A percentile compares a stretch with the other conserved stretches of the same genome.
Conservation (phyloP, 2,797 vertebrate species). For the Spea hammondii region DNA sequence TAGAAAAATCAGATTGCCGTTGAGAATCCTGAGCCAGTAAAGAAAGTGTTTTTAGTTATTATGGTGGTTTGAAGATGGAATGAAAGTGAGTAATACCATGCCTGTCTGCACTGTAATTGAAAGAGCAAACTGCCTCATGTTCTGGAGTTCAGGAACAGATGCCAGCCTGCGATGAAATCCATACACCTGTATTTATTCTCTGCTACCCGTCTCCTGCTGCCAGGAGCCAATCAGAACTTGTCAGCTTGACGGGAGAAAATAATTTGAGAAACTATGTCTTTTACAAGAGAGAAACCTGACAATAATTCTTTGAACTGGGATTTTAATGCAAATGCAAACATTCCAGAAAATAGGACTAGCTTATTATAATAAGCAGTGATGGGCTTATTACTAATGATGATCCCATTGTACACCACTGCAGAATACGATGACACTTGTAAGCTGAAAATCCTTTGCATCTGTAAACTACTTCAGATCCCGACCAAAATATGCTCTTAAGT, state of each 20-base stretch:
- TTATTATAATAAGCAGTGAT: too few species aligned
- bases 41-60: conserved; percentile 36
- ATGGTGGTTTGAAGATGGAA: conserved; percentile 42
- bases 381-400: too few species aligned
- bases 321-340: background rate
- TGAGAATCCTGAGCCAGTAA: conserved; percentile 15
- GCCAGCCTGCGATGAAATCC: conserved; percentile 49
- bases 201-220: conserved; percentile 44
- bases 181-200: conserved; percentile 52
- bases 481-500: too few species aligned
- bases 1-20: conserved; percentile 37
- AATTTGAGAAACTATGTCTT: conserved; percentile 22
- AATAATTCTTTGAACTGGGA: conserved; percentile 14
- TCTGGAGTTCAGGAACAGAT: conserved; percentile 46
- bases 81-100: conserved; percentile 53
- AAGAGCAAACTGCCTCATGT: conserved; percentile 52
- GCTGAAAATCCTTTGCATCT: too few species aligned
- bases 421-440: too few species aligned
- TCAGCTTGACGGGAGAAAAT: conserved; percentile 30
- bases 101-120: conserved; percentile 52
- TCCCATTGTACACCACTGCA: too few species aligned
- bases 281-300: conserved; percentile 33
- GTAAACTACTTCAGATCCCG: too few species aligned
- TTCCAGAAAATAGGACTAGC: background rate
- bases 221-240: conserved; percentile 49